Conservation (phyloP, 2,797 vertebrate species). For the Cossypha polioptera region DNA sequence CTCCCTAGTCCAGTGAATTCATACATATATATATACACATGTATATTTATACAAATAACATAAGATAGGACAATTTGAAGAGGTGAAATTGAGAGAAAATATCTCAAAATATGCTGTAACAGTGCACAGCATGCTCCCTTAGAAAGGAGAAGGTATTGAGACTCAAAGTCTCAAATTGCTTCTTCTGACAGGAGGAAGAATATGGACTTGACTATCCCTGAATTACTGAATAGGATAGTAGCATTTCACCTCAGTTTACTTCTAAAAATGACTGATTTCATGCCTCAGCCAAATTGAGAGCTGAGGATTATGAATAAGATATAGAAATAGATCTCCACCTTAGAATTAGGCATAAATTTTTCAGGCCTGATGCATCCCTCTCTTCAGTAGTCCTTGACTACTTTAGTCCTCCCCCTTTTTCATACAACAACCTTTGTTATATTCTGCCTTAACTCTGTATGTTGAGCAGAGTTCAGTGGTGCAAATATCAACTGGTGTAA, state of each 20-base stretch:
- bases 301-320: conserved; percentile 11
- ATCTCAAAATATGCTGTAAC: neutral
- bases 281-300: neutral
- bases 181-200: neutral
- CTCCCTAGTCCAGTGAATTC: neutral
- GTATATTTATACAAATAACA: neutral
- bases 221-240: neutral
- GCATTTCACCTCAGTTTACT: neutral
- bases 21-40: accelerated
- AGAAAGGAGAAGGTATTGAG: neutral
- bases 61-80: neutral
- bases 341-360: conserved; percentile 20
- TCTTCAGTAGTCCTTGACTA: neutral
- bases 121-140: neutral
- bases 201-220: neutral
- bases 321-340: conserved; percentile 17
- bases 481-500: neutral
- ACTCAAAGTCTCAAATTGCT: neutral
- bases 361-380: neutral
- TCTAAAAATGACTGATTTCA: neutral
- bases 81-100: neutral
- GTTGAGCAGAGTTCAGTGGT: neutral
- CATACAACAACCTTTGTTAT: neutral
- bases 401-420: neutral
- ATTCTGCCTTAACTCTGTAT: neutral